A percentile compares a stretch with the other conserved stretches of the same genome.
Conservation (phyloP, 2,113 vertebrate species). For the Ceyx cyanopectus region DNA sequence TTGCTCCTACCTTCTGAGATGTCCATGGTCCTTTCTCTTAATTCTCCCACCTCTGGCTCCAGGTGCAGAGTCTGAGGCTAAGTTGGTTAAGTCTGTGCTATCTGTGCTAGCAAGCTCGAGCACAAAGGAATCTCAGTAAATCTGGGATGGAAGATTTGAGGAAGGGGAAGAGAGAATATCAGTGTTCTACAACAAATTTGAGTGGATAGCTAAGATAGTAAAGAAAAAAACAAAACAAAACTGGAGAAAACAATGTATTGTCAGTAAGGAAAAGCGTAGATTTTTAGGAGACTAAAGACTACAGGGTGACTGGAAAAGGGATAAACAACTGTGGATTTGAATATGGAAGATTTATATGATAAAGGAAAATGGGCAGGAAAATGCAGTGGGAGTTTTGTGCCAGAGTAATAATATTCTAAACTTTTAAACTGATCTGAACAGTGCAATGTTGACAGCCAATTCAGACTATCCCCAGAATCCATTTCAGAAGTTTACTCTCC, state of each 20-base stretch:
- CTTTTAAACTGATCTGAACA: neutral
- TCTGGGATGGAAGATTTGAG: slow-evolving; percentile 77
- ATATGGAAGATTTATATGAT: slow-evolving; percentile 22
- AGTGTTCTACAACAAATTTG: slow-evolving; percentile 63
- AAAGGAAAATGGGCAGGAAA: slow-evolving; percentile 46
- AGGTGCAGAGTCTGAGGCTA: slow-evolving; percentile 74
- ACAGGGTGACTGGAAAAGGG: neutral
- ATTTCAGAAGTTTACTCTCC: neutral
- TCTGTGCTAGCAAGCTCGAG: slow-evolving; percentile 73
- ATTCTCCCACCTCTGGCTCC: slow-evolving; percentile 75
- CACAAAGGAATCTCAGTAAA: slow-evolving; percentile 75
- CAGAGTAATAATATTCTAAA: neutral
- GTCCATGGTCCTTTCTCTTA: slow-evolving; percentile 75
- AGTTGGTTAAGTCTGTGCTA: slow-evolving; percentile 75
- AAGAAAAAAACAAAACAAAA: neutral
- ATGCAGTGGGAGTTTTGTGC: slow-evolving; percentile 18
- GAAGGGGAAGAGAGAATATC: slow-evolving; percentile 76
- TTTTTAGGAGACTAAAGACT: slow-evolving; percentile 24
- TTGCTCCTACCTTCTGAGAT: slow-evolving; percentile 74
- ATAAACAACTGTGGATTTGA: slow-evolving; percentile 3
- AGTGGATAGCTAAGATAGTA: slow-evolving; percentile 51
- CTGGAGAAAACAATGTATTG: slow-evolving; percentile 10
- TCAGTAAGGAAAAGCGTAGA: slow-evolving; percentile 2
- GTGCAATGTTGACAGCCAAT: neutral
- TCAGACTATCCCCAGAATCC: neutral